Evolutionary conservation across 2,797 vertebrate genomes (phyloP), one percentile per base, ranked within the genome.

Genomic region (Smutsia temminckii): DNA sequence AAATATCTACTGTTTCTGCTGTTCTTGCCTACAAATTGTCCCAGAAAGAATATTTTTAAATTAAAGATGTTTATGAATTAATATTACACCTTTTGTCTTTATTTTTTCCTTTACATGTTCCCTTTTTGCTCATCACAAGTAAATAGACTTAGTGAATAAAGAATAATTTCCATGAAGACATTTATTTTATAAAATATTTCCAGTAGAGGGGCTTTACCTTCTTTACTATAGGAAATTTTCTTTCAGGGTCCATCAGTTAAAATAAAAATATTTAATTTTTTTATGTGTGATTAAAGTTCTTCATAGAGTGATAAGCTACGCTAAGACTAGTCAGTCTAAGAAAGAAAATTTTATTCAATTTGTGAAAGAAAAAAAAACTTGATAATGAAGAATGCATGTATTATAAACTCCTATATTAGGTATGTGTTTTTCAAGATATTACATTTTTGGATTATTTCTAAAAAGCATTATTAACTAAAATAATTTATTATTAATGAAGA

Each of bases 241-340:
- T 89, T 83, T 96, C 71, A 85, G 90, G 32, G 29, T 12, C 12
- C 20, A 94, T 61, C 63, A 85, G 3, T 32, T 8, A n/a, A 92
- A 92, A 75, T 89, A 23, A 84, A 93, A 42, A 8, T 29, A 32
- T 64, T 71, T 96, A 57, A 11, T 40, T 46, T 93, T 97, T 96
- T 25, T 25, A 94, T 5, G 75, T 49, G 85, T 91, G 42, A 84
- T 29, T 84, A 85, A 96, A 88, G 0, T n/a, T 94, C 34, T 95
- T 5, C 46, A 80, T 42, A 83, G 29, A 89, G 51, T 59, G 18
- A 49, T 37, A 27, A 92, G 14, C 37, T 87, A 80, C 1, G 89
- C 23, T 64, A 55, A 91, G 42, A 42, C 5, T 66, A 84, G 7
- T 86, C 61, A 84, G 7, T 86, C 37, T 71, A 72, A 5, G 29